These are phyloP conservation scores for Ectemnius cavifrons DNA, from an alignment of 2,888 invertebrate species.

Conservation along the genomic window DNA sequence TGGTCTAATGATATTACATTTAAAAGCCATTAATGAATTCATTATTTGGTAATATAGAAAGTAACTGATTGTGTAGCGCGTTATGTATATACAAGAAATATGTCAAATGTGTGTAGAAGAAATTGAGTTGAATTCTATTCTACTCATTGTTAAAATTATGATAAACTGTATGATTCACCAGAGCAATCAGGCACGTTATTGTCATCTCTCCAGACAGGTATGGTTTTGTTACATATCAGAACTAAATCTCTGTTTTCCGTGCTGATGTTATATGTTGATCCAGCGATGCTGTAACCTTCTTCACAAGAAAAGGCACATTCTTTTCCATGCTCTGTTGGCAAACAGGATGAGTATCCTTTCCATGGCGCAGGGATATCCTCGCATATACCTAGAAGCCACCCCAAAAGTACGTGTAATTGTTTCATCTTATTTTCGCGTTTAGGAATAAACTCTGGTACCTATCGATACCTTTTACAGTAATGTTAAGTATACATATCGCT, in stretches of 20 bases:
- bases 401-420: not conserved
- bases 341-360: constrained; percentile 79
- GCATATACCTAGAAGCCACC: constrained; percentile 72
- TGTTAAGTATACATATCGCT: constrained; percentile 81
- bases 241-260: constrained; percentile 62
- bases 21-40: no score
- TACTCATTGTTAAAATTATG: not conserved
- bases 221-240: constrained; percentile 66
- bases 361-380: constrained; percentile 77
- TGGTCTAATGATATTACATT: no score
- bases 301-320: constrained; percentile 81
- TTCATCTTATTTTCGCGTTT: no score
- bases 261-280: constrained; percentile 66
- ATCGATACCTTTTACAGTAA: constrained; percentile 81
- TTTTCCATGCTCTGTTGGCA: constrained; percentile 74
- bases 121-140: not conserved
- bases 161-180: constrained; percentile 68
- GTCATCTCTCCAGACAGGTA: constrained; percentile 57
- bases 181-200: constrained; percentile 80
- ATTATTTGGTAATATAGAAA: no score
- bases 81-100: no score
- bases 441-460: no score
- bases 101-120: no score
- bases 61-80: no score
- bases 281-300: constrained; percentile 82